Evolutionary conservation across 1,140 invertebrate species (phyloP), one percentile per base, ranked within the genome.

Genomic region (Calliphora vicina): DNA sequence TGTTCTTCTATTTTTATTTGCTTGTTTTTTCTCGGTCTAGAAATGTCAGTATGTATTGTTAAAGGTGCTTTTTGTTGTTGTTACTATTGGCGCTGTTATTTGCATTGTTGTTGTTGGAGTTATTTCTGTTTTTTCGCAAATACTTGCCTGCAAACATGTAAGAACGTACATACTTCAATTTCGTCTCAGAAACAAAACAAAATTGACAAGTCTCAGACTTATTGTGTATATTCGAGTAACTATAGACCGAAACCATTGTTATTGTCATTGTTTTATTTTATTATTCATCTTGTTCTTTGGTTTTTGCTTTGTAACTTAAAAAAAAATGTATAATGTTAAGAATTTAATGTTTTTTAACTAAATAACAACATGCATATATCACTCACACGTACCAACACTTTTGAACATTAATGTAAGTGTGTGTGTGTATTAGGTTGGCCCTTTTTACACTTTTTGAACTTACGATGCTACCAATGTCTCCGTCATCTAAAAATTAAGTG

Each of bases 191-290:
- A 67, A 25, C 23, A 8, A 67, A 67, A 23, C 17, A 12, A 78
- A 43, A 78, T 78, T 78, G 73, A 76, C 74, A 78, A 20, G 74
- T 23, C 74, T 45, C 20, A 78, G 73, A 76, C 73, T 29, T 78
- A 78, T 78, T 78, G 35, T 78, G 74, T 20, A n/a, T n/a, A n/a
- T 17, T 57, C n/a, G 50, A 0, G 50, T 57, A 57, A 17, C 50
- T 35, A 76, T 76, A 43, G 74, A 35, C 74, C n/a, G 27, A 43
- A 35, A 35, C 74, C n/a, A n/a, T 76, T 76, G 73, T 42, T 35
- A 57, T 57, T 57, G 50, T 57, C 0, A 17, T 10, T 57, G 13
- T 57, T 57, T 35, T 76, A 29, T 76, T 17, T 73, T 13, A 17
- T n/a, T n/a, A n/a, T n/a, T n/a, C 9, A 0, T 76, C 17, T 76